Evolutionary conservation across 2,888 invertebrate species (phyloP), one percentile per base, ranked within the genome.

Genomic region (Aphidius colemani): DNA sequence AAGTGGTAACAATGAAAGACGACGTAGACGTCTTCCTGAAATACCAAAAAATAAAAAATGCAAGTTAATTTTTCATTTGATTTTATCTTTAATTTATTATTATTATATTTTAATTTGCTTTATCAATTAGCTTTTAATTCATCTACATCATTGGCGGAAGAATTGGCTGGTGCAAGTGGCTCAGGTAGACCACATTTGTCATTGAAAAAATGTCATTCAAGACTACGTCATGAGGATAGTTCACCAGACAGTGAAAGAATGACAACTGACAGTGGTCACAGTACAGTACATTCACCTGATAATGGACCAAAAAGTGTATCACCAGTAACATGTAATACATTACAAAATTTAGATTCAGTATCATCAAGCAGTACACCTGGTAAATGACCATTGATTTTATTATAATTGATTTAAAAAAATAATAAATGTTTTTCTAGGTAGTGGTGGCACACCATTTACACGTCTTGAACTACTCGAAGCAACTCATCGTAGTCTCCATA

Each of bases 401-500:
- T n/a, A n/a, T n/a, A n/a, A n/a, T n/a, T n/a, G n/a, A n/a, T n/a
- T n/a, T n/a, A n/a, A n/a, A n/a, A n/a, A n/a, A n/a, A n/a, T n/a
- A n/a, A n/a, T n/a, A n/a, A n/a, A n/a, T n/a, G n/a, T n/a, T n/a
- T n/a, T n/a, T n/a, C n/a, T n/a, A n/a, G n/a, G 90, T 73, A 89
- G 90, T 5, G 88, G 89, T 39, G 89, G 90, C n/a, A 87, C 93
- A 13, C 90, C 93, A 4, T 93, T 92, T 74, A 90, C 90, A 67
- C 92, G 92, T 77, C 83, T 93, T 60, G 93, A 93, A 83, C 89
- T 94, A 84, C 85, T 96, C 46, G 96, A 96, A 84, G 95, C 96
- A 3, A 97, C 97, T 39, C 98, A 98, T 80, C 88, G 98, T 76
- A 97, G 96, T 7, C 86, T 98, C 80, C 96, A 98, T 83, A 95